A percentile compares a stretch with the other conserved stretches of the same genome.
phyloP scores from a whole-genome alignment of 2,113 vertebrate genomes.

The Terrapene triunguis region DNA sequence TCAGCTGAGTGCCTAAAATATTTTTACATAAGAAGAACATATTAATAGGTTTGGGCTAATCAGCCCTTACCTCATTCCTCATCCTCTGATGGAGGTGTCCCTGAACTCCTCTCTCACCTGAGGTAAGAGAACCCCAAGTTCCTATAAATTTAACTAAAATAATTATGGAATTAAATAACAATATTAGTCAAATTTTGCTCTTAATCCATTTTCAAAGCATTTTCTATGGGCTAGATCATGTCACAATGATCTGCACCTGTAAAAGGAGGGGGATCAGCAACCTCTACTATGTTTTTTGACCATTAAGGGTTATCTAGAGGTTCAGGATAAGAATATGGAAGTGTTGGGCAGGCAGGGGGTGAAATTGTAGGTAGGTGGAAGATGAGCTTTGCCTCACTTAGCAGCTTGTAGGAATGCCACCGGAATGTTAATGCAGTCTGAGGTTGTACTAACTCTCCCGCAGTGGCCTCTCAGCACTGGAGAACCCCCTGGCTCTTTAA shows the following conservation, averaged over 20 bases:
- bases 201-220: neutral
- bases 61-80: neutral
- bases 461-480: neutral
- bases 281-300: neutral
- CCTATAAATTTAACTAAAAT: neutral
- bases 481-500: neutral
- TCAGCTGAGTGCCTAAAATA: conserved; percentile 34
- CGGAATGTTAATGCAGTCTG: neutral
- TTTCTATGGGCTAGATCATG: neutral
- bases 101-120: neutral
- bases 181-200: neutral
- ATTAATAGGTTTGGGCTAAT: conserved; percentile 41
- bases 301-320: neutral
- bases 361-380: neutral
- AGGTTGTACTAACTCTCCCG: neutral
- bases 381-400: neutral
- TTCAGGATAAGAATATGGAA: neutral
- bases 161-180: neutral
- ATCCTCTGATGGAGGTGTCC: neutral
- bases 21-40: conserved; percentile 61
- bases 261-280: neutral
- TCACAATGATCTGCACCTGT: neutral
- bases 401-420: neutral
- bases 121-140: neutral
- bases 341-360: too few species aligned